Conservation (phyloP, 2,888 invertebrate species). For the Sipha maydis region DNA sequence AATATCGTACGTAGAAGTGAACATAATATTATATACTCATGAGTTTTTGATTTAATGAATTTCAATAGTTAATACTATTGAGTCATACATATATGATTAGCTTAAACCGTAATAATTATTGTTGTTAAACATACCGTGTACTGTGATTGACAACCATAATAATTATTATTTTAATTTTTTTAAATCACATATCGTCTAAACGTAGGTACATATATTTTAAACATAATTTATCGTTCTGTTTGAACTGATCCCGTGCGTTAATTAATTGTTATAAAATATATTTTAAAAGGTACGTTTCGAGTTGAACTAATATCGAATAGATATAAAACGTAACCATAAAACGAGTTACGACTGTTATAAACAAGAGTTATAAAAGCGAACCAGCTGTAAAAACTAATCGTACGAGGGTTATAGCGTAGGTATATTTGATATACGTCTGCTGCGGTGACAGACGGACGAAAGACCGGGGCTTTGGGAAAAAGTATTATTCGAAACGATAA, state of each 20-base stretch:
- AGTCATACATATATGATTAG: background rate
- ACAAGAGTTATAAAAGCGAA: no score
- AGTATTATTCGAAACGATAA: background rate
- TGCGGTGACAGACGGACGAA: background rate
- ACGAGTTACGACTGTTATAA: background rate
- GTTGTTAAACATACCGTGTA: background rate
- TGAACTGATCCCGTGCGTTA: no score
- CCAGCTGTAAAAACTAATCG: no score
- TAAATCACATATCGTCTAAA: no score
- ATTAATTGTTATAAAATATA: no score
- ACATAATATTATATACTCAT: background rate
- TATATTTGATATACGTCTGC: background rate
- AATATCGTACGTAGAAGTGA: background rate
- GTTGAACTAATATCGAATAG: background rate
- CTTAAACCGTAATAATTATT: background rate
- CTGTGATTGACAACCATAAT: background rate
- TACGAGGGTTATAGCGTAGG: no score
- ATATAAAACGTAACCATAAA: constrained; percentile 10
- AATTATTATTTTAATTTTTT: background rate
- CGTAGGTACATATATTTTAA: no score
- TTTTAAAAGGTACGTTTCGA: no score
- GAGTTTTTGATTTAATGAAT: constrained; percentile 8
- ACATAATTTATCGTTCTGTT: no score
- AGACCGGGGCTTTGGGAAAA: background rate
- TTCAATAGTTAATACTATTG: background rate